Evolutionary conservation across 2,797 vertebrate species (phyloP), one percentile per base, ranked within the genome.

Genomic region (Paramormyrops hopkinsi): DNA sequence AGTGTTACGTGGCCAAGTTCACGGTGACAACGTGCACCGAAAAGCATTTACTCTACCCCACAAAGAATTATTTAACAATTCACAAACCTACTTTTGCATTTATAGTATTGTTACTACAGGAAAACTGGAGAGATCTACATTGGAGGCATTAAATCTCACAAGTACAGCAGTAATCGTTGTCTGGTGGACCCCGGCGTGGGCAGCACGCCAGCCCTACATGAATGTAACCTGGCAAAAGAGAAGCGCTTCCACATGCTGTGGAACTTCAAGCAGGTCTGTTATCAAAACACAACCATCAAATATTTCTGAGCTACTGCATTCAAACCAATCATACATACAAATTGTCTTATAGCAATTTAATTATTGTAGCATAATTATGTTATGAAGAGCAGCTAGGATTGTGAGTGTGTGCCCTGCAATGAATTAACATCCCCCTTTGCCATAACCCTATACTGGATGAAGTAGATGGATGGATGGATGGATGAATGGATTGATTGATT

Each of bases 251-350:
- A 93, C 90, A 94, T 93, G 86, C 41, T 93, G 50, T 96, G 95
- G 95, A 93, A 95, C 87, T 96, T 96, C 62, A 92, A 92, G 92
- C 94, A 95, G 93, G 95, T 95, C 29, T 29, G 53, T 8, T 17
- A 87, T 51, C 11, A n/a, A 17, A 22, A 86, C 46, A 37, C 29
- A 41, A 25, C 11, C 14, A 54, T 53, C 17, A 56, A 7, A 56
- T 56, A 56, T 29, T 56, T 33, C 25, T n/a, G 1, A 37, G 4
- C 59, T 65, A 29, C 59, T 65, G 22, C 62, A 29, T 65, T 25
- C 9, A 65, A 65, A 65, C 62, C 25, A 25, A 4, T 19, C 69
- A 41, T 87, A 14, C 14, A 76, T 19, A 44, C 25, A 29, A 69
- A 69, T 69, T 33, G 25, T 29, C 25, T 69, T 69, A 69, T 17